These are phyloP conservation scores for Homalodisca vitripennis DNA, from an alignment of 1,140 invertebrate genomes.

Conservation along the genomic window DNA sequence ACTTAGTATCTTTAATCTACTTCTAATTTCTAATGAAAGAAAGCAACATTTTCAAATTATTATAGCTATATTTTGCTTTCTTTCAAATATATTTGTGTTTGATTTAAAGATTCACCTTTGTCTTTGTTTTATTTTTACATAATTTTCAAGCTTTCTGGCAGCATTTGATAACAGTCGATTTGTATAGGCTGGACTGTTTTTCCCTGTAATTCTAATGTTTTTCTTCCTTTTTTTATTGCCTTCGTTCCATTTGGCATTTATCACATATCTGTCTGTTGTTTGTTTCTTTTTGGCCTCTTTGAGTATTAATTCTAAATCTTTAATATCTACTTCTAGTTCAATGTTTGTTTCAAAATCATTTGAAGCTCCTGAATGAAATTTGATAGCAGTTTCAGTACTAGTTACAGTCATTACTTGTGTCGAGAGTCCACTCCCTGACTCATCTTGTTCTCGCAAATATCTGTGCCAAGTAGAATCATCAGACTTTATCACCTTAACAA, in stretches of 20 bases:
- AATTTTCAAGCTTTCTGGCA: slow-evolving; percentile 5
- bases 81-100: no score
- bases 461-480: slow-evolving; percentile 9
- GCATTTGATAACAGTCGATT: slow-evolving; percentile 2
- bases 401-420: background rate
- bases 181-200: slow-evolving; percentile 12
- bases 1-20: no score
- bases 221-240: background rate
- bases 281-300: slow-evolving; percentile 7
- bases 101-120: no score
- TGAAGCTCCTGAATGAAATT: background rate
- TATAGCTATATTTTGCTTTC: no score
- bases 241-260: background rate
- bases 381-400: background rate
- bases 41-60: no score
- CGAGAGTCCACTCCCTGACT: background rate
- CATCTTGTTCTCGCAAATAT: background rate
- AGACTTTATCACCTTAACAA: slow-evolving; percentile 11
- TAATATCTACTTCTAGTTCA: slow-evolving; percentile 13
- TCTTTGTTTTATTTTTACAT: slow-evolving; percentile 17
- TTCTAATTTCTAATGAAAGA: no score
- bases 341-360: background rate
- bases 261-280: background rate
- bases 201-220: background rate
- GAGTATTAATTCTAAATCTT: slow-evolving; percentile 14